A percentile compares a stretch with the other conserved stretches of the same genome.
Conservation (phyloP, 2,888 invertebrate species). For the Tiliacea citrago region DNA sequence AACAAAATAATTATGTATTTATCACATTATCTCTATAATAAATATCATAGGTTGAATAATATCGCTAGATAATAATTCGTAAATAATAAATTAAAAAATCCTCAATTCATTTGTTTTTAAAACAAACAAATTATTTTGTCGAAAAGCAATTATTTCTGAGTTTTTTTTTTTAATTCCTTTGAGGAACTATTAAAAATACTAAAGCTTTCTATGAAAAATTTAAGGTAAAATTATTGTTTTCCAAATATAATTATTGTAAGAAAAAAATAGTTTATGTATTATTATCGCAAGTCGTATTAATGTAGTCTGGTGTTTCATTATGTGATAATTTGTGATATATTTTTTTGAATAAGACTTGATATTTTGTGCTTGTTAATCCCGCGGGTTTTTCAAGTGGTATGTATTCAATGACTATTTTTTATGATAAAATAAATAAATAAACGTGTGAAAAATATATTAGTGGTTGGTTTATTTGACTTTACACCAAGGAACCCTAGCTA, state of each 20-base stretch:
- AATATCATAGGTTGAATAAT: not conserved
- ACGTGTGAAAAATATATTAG: slow-evolving; percentile 61
- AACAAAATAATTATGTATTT: slow-evolving; percentile 13
- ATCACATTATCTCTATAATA: slow-evolving; percentile 10
- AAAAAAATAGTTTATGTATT: slow-evolving; percentile 10
- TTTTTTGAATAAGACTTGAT: slow-evolving; percentile 71
- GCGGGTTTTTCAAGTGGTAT: slow-evolving; percentile 59
- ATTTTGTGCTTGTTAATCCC: slow-evolving; percentile 64
- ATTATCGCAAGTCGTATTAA: slow-evolving; percentile 49
- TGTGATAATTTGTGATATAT: slow-evolving; percentile 86
- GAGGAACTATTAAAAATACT: not conserved
- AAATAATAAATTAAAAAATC: not conserved
- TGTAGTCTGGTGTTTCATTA: slow-evolving; percentile 79
- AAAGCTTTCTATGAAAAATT: not conserved
- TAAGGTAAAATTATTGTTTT: not conserved
- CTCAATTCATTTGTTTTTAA: not conserved
- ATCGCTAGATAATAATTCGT: not conserved
- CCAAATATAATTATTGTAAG: not conserved
- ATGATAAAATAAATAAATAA: slow-evolving; percentile 63
- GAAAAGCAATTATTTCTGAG: not conserved
- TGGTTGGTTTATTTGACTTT: slow-evolving; percentile 11
- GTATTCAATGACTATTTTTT: slow-evolving; percentile 65
- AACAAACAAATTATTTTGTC: not conserved
- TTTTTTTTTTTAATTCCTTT: not conserved
- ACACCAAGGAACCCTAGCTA: not conserved